Evolutionary conservation across 1,140 invertebrate species (phyloP).

Genomic region (Aphaenogaster floridana): DNA sequence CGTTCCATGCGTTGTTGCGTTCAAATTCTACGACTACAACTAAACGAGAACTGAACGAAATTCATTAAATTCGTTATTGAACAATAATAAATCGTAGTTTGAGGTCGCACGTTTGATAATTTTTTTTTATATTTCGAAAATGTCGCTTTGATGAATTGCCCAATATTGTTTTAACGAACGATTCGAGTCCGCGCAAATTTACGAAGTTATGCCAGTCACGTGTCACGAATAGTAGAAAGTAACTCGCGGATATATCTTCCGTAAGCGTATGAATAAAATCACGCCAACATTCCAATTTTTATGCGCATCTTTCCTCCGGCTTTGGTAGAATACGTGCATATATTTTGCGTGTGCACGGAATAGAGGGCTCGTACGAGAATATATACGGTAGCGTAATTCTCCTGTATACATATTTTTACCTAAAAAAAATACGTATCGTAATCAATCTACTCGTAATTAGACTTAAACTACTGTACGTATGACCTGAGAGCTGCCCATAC

Average conservation of each 20-base stretch:
- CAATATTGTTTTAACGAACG: not conserved
- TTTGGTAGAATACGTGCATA: constrained; percentile 46
- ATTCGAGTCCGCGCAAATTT: constrained; percentile 4
- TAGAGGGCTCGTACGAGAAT: constrained; percentile 5
- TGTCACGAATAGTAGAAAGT: constrained; percentile 15
- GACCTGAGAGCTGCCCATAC: not conserved
- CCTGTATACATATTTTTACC: constrained; percentile 56
- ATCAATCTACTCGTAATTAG: constrained; percentile 51
- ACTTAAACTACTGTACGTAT: constrained; percentile 31
- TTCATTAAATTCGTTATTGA: constrained; percentile 34
- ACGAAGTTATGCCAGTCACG: not conserved
- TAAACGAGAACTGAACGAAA: not conserved
- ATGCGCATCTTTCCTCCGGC: constrained; percentile 26
- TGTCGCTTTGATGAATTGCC: not conserved
- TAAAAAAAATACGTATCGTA: constrained; percentile 45
- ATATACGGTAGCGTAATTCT: constrained; percentile 47
- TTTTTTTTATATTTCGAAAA: constrained; percentile 3
- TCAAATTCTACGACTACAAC: constrained; percentile 14
- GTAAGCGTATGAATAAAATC: constrained; percentile 23
- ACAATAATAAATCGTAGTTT: constrained; percentile 17
- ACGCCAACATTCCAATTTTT: constrained; percentile 58
- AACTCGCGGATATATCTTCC: constrained; percentile 36
- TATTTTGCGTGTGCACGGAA: constrained; percentile 10
- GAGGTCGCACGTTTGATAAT: not conserved
- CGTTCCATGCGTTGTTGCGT: not conserved